Base-by-base conservation (phyloP, 2,113 vertebrate genomes). In the Poicephalus meyeri region DNA sequence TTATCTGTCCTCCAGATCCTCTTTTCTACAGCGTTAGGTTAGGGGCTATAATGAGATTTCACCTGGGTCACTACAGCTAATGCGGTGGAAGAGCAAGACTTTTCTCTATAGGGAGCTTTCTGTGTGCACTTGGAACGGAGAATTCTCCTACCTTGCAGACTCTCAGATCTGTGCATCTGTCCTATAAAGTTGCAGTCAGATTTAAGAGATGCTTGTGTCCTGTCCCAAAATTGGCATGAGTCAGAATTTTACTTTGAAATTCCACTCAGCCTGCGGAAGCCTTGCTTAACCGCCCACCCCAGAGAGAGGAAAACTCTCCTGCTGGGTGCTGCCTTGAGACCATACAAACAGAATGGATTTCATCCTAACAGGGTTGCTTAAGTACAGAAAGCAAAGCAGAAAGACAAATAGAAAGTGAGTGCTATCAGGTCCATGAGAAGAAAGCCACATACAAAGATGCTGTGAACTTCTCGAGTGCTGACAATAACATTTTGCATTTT, bases 31-130 rank as follows among this genome's bases (percentile, higher is more conserved):
- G 47, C 42, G 15, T 64, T 82, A 82, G 5, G 7, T 26, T 79
- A 60, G 66, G 39, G 18, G 53, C 85, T 89, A 37, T 39, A 81
- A 64, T 70, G 91, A 93, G 69, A 86, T 95, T 95, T 93, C 82
- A 66, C 44, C 63, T 83, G 49, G n/a, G 88, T 92, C 23, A 41
- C 80, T 68, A 10, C 1, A 5, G 53, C 23, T 80, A 46, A 55
- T 37, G 33, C 3, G 63, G n/a, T 14, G 37, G 39, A 79, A 87
- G 8, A 80, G 39, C 15, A 78, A 63, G 70, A 46, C 21, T 53
- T 56, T 69, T 80, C 68, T 56, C 50, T 31, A 8, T 42, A 63
- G 72, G 50, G 83, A 82, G 23, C 9, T 52, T 91, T 71, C 31
- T 44, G 10, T 72, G 49, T 72, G 24, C 74, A 41, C 13, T 63